These are phyloP conservation scores for Emmelina monodactyla DNA, from an alignment of 2,888 invertebrate genomes.

Conservation along the genomic window DNA sequence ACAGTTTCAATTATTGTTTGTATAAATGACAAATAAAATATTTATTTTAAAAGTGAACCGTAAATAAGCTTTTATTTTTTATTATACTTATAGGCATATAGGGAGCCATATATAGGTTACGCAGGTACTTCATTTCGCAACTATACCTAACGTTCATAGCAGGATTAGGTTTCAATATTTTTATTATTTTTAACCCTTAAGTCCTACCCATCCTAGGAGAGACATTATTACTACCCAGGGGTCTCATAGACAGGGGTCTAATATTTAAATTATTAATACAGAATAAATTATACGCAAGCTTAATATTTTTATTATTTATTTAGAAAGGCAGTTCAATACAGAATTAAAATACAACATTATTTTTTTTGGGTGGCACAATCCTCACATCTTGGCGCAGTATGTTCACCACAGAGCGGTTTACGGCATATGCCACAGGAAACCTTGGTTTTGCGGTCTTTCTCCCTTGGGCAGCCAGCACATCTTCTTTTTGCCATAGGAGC, in stretches of 20 bases:
- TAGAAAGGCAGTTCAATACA: conserved; percentile 2
- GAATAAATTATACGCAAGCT: conserved; percentile 1
- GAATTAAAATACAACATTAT: background rate
- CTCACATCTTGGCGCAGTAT: conserved; percentile 3
- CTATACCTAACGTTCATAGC: too few relatives aligned
- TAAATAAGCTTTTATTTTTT: too few relatives aligned
- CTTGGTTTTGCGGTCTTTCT: conserved; percentile 2
- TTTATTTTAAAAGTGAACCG: too few relatives aligned
- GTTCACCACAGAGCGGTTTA: conserved; percentile 3
- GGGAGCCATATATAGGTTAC: too few relatives aligned
- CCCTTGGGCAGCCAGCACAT: conserved; percentile 3
- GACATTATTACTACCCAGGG: background rate
- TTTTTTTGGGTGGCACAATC: conserved; percentile 2
- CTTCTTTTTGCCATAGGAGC: background rate
- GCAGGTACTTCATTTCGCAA: too few relatives aligned
- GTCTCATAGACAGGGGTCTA: background rate
- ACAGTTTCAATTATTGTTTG: too few relatives aligned
- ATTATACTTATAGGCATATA: too few relatives aligned
- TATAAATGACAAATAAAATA: too few relatives aligned
- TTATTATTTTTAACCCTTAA: background rate
- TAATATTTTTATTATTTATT: conserved; percentile 3
- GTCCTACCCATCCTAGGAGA: background rate
- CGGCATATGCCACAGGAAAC: conserved; percentile 3
- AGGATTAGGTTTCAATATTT: too few relatives aligned
- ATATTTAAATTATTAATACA: background rate